Percentiles rank a stretch among this genome's conserved stretches.
phyloP scores from a whole-genome alignment of 2,888 invertebrate species.

The Psylliodes chrysocephalus region DNA sequence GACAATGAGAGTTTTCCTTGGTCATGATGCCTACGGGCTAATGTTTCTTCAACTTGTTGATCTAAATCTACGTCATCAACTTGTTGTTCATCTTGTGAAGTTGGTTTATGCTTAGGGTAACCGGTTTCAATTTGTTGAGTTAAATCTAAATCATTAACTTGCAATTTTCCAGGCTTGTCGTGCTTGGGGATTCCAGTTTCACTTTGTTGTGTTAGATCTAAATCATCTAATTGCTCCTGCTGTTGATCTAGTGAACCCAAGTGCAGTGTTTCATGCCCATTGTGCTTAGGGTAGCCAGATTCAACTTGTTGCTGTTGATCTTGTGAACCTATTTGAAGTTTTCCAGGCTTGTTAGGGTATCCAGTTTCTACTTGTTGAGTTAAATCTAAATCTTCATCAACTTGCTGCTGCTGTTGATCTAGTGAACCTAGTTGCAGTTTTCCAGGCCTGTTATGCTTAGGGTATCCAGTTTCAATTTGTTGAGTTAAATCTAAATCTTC shows the following conservation, averaged over 20 bases:
- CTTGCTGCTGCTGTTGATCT: slow-evolving; percentile 21
- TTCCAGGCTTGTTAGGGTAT: slow-evolving; percentile 6
- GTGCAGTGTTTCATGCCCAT: not conserved
- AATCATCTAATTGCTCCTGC: not conserved
- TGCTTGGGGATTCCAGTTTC: slow-evolving; percentile 9
- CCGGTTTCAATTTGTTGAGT: slow-evolving; percentile 39
- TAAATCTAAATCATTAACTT: slow-evolving; percentile 32
- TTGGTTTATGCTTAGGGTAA: not conserved
- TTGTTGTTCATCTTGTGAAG: slow-evolving; percentile 17
- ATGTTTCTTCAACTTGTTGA: not conserved
- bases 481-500: slow-evolving; percentile 46
- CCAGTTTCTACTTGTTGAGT: slow-evolving; percentile 30
- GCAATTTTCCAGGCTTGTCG: not conserved
- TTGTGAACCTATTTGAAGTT: not conserved
- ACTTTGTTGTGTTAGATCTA: slow-evolving; percentile 34
- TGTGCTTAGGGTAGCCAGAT: not conserved
- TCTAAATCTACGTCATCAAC: slow-evolving; percentile 25
- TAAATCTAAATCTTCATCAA: slow-evolving; percentile 31
- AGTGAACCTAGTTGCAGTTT: slow-evolving; percentile 32
- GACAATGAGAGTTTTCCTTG: no score
- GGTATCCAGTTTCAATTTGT: slow-evolving; percentile 32
- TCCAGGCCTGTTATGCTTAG: slow-evolving; percentile 2
- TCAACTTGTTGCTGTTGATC: slow-evolving; percentile 9
- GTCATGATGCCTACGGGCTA: no score
- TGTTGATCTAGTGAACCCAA: slow-evolving; percentile 7